Base-by-base conservation (phyloP, 1,140 invertebrate species). In the Aradophagus sp. region DNA sequence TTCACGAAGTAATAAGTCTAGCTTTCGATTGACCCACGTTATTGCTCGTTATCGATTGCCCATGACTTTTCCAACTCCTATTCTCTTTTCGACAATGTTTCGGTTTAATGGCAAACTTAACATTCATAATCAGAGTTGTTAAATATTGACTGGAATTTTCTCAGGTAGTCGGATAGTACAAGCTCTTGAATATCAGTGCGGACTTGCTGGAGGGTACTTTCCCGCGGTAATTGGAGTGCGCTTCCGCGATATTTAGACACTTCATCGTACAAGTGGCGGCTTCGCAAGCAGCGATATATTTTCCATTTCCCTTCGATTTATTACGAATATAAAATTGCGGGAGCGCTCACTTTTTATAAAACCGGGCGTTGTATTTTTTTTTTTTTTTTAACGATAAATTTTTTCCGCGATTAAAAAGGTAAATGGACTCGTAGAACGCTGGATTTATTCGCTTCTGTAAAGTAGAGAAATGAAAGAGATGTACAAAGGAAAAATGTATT, bases 191-290 rank as follows among this genome's bases (percentile, higher is more conserved):
- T 55, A 63, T 58, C 63, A 62, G 65, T 63, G 50, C 41, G 53
- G 59, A 73, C 55, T 63, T 59, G 52, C 47, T 68, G 41, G 35
- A 62, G 63, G 53, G 63, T 41, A 63, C 65, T 73, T 73, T 58
- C 23, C 41, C 29, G 29, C 65, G 39, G 59, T 68, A 78, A 78
- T 77, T 77, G 70, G 67, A 77, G 67, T 71, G 59, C 69, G 67
- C 74, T 73, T 62, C 47, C 39, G 48, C 66, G 73, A 75, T 74
- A 76, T 78, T 78, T 78, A 76, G 73, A 73, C 72, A 76, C 74
- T 76, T 69, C 45, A 68, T 26, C 23, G 52, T 31, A 75, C 70
- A 58, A 78, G 76, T 72, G 48, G 44, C 45, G 58, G 53, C 35
- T 58, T 41, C 41, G 41, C 50, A 17, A 36, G 45, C 61, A 61